Evolutionary conservation across 2,797 vertebrate genomes (phyloP), one percentile per base, ranked within the genome.

Genomic region (Esox lucius): DNA sequence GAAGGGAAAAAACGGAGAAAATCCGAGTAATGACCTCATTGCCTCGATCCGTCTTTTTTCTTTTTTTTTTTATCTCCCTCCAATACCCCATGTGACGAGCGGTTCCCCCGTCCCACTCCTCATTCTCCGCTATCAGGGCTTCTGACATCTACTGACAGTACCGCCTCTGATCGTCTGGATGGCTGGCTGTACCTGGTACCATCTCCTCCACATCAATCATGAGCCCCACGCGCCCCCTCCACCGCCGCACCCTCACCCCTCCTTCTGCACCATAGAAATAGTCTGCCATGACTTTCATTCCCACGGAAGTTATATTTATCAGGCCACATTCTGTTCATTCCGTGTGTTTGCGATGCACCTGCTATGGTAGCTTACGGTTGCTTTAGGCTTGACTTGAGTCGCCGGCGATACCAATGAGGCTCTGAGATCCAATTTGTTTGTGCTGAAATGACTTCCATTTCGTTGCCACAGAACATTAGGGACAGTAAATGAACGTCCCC

Each of bases 391-490:
- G 78, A 67, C 85, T 85, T 74, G 78, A 84, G 85, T 85, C 78
- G 79, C 76, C 78, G 82, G 91, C 86, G 82, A 90, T 46, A 7
- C 42, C 42, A 24, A 24, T 59, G 56, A 59, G 56, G 89, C 87
- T 83, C 81, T 76, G 17, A 80, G 79, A 90, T 89, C 87, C 89
- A 90, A 92, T 91, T 90, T 91, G 88, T 91, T 91, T 89, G 84
- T 83, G 87, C 85, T 84, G 84, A 89, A 91, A 92, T 87, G 84
- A 88, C 85, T 92, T 86, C 82, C 84, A 83, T 92, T 82, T 83
- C 85, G 86, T 89, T 85, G 89, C 88, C 86, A 89, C 87, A 89
- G 86, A 92, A 90, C 89, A 93, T 92, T 91, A 92, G 81, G 84
- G 87, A 24, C 88, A 80, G 81, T 84, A 90, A 92, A 91, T 92